A percentile compares a stretch with the other conserved stretches of the same genome.
phyloP scores from a whole-genome alignment of 2,113 vertebrate genomes.

The Tringa solitaria region DNA sequence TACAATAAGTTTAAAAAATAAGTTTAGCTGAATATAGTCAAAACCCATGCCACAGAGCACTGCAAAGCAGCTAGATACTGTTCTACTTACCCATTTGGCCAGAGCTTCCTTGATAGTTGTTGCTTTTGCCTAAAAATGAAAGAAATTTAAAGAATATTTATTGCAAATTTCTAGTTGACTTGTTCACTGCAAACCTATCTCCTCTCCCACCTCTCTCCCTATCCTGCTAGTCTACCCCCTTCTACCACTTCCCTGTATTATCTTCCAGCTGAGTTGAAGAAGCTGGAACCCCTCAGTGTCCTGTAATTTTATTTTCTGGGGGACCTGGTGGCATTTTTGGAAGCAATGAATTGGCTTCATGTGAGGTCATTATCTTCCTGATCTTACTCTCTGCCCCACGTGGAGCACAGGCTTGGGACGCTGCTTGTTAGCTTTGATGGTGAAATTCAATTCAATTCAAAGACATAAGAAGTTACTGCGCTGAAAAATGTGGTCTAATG shows the following conservation, averaged over 20 bases:
- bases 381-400: background rate
- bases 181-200: background rate
- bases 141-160: conserved; percentile 26
- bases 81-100: conserved; percentile 83
- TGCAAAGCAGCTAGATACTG: background rate
- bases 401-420: background rate
- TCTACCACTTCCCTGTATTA: background rate
- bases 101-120: conserved; percentile 93
- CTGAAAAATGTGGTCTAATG: background rate
- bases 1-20: background rate
- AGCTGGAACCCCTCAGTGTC: background rate
- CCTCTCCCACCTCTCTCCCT: background rate
- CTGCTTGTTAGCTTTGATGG: background rate
- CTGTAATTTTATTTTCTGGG: background rate
- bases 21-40: background rate
- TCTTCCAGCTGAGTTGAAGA: background rate
- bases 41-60: background rate
- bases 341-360: background rate
- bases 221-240: background rate
- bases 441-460: background rate
- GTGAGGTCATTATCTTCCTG: background rate
- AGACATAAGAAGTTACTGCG: background rate
- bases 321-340: background rate
- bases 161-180: background rate
- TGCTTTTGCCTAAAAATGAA: conserved; percentile 84